A percentile compares a stretch with the other conserved stretches of the same genome.
Conservation (phyloP, 2,113 vertebrate species). For the Petaurus breviceps region DNA sequence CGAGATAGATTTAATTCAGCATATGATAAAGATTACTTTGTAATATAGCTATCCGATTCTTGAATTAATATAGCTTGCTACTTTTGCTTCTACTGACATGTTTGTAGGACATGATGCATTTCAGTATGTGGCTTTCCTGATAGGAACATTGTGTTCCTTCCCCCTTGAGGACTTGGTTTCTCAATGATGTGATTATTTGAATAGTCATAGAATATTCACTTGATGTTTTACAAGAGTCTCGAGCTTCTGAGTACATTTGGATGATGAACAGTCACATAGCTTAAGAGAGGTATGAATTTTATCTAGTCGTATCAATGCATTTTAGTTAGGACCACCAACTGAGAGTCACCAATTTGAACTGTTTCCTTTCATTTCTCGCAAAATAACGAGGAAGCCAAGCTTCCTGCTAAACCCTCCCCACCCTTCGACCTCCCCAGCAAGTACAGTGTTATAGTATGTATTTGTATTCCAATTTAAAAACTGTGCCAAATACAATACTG, state of each 20-base stretch:
- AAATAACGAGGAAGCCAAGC: not conserved
- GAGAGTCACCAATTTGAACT: constrained; percentile 54
- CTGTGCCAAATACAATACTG: not conserved
- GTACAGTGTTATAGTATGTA: not conserved
- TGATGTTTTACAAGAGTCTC: constrained; percentile 68
- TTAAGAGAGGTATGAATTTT: constrained; percentile 49
- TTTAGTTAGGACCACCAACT: constrained; percentile 45
- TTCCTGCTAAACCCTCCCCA: not conserved
- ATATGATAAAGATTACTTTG: constrained; percentile 70
- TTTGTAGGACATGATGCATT: constrained; percentile 79
- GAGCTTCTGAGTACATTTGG: constrained; percentile 60
- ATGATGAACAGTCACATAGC: constrained; percentile 56
- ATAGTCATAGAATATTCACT: constrained; percentile 69
- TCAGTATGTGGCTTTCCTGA: constrained; percentile 80
- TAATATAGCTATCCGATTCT: constrained; percentile 60
- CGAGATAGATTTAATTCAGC: constrained; percentile 76
- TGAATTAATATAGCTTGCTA: constrained; percentile 72
- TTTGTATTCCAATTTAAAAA: constrained; percentile 26
- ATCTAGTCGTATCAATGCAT: constrained; percentile 52
- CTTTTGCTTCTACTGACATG: constrained; percentile 71
- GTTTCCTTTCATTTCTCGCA: constrained; percentile 50
- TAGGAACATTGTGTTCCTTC: constrained; percentile 69
- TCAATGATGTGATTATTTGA: constrained; percentile 73
- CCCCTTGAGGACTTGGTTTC: constrained; percentile 76
- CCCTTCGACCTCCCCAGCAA: not conserved